Conservation (phyloP, 1,140 invertebrate genomes). For the Andricus grossulariae region DNA sequence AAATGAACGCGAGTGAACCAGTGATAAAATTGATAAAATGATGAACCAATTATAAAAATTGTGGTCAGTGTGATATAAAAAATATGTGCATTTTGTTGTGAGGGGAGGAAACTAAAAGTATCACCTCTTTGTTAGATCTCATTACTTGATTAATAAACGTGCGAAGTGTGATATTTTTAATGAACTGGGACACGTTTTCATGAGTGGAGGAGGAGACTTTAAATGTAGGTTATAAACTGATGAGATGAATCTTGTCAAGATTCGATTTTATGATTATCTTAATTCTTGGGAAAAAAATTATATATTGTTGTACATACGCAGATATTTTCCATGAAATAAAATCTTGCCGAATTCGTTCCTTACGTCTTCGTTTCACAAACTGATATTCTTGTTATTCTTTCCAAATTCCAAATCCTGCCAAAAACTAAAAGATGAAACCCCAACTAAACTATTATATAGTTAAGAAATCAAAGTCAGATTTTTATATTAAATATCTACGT, state of each 20-base stretch:
- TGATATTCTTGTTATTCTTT: neutral
- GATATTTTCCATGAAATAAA: conserved; percentile 76
- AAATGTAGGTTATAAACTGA: neutral
- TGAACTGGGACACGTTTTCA: neutral
- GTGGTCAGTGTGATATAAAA: conserved; percentile 5
- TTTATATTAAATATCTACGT: no score
- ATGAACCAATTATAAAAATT: neutral
- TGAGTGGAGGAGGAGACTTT: conserved; percentile 1
- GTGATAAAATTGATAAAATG: neutral
- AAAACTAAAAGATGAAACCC: neutral
- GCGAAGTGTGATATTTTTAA: neutral
- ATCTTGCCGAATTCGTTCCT: conserved; percentile 67
- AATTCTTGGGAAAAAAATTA: neutral
- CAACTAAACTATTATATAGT: neutral
- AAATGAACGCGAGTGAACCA: conserved; percentile 15
- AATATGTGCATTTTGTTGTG: neutral
- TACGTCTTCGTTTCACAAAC: conserved; percentile 37
- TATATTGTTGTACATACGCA: conserved; percentile 70
- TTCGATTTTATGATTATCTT: conserved; percentile 5
- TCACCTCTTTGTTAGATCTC: neutral
- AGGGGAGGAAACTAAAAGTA: neutral
- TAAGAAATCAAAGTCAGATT: no score
- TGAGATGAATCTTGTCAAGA: conserved; percentile 8
- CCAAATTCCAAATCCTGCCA: no score
- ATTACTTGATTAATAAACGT: neutral